Base-by-base conservation (phyloP, 2,888 invertebrate species). In the Acanthosepion esculentum region DNA sequence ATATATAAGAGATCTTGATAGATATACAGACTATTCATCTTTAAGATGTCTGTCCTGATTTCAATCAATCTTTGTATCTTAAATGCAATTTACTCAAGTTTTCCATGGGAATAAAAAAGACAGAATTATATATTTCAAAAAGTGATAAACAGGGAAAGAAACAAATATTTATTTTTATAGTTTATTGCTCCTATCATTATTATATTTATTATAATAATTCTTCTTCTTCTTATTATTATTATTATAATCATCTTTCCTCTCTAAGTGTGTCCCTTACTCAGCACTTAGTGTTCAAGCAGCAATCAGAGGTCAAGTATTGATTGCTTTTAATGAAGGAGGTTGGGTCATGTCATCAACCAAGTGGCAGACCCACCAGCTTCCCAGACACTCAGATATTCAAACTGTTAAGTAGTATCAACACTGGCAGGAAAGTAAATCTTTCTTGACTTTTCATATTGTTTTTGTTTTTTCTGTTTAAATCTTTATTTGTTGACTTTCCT, bases 221-320 rank as follows among this genome's bases (percentile, higher is more conserved):
- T 64, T 64, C 29, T 78, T 8, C 29, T n/a, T n/a, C 8, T 29
- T 10, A 10, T 78, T 78, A 29, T 78, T 78, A n/a, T 78, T 78
- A 78, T 78, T 78, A 15, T 78, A 12, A n/a, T 78, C 0, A 78
- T 78, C n/a, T 78, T 78, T n/a, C n/a, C n/a, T 78, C 78, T 78
- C 78, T 78, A 78, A 78, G 78, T 78, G 33, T n/a, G 78, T 78
- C n/a, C 78, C 78, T n/a, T 78, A 78, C 78, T 78, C 78, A 78
- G 78, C 78, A 78, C 78, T 78, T 78, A 33, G 33, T 33, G 2
- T 78, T 78, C 78, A 78, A 78, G 78, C n/a, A n/a, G 78, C 78
- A 78, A 78, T 78, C 78, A 78, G 78, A 78, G 78, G 78, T 78
- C 78, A 78, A 78, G 78, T 78, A 78, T 78, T 78, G 78, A 78